Evolutionary conservation across 1,140 invertebrate species (phyloP).

Genomic region (Dendroctonus ponderosae): DNA sequence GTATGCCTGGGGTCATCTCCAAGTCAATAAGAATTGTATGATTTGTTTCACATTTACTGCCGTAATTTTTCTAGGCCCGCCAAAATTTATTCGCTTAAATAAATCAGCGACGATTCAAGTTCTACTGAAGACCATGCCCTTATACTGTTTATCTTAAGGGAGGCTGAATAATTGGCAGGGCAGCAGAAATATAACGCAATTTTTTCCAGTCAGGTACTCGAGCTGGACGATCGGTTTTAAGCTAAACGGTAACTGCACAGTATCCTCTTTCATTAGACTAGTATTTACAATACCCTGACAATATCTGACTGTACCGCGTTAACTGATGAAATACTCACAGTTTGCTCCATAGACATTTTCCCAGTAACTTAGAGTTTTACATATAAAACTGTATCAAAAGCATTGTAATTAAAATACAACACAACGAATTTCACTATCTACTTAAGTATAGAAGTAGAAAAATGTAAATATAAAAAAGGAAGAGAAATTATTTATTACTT

Average conservation of each 20-base stretch:
- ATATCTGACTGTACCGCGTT: conserved; percentile 45
- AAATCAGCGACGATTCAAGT: too few species aligned
- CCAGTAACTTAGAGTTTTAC: too few species aligned
- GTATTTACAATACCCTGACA: conserved; percentile 54
- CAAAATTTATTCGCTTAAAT: too few species aligned
- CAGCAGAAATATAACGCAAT: conserved; percentile 30
- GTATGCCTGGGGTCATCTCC: too few species aligned
- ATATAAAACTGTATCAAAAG: neutral
- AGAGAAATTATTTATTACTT: too few species aligned
- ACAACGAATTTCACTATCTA: too few species aligned
- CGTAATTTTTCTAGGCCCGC: too few species aligned
- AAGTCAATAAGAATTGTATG: too few species aligned
- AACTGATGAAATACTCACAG: conserved; percentile 6
- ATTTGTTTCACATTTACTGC: too few species aligned
- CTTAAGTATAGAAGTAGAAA: too few species aligned
- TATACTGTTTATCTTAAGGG: conserved; percentile 14
- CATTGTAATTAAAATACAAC: neutral
- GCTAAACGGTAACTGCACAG: conserved; percentile 32
- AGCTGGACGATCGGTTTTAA: conserved; percentile 33
- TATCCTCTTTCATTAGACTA: conserved; percentile 47
- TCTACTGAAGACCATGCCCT: conserved; percentile 34
- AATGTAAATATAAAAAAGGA: too few species aligned
- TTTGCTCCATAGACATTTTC: neutral
- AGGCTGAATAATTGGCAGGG: conserved; percentile 34
- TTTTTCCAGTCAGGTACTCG: conserved; percentile 36